Conservation (phyloP, 2,797 vertebrate genomes). For the Eleutherodactylus coqui region DNA sequence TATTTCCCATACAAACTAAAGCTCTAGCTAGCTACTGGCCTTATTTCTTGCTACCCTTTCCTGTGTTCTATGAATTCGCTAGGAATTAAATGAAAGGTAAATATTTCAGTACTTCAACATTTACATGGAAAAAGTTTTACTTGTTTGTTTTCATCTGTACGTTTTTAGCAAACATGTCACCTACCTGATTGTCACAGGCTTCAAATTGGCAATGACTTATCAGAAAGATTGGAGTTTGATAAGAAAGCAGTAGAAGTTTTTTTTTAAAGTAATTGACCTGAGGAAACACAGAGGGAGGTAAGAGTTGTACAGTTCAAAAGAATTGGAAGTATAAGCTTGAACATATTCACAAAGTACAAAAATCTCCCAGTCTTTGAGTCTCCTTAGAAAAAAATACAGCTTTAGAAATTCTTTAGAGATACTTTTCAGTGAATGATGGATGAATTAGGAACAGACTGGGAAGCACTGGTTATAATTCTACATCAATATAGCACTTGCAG, state of each 20-base stretch:
- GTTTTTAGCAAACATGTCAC: neutral
- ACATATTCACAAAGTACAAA: neutral
- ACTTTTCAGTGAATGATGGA: neutral
- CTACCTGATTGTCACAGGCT: neutral
- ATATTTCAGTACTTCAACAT: neutral
- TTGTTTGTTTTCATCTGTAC: constrained; percentile 10
- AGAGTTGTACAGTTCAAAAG: neutral
- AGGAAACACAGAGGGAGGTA: constrained; percentile 10
- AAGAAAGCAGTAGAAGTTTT: neutral
- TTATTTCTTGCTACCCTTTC: neutral
- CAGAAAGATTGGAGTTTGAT: neutral
- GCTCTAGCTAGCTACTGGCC: no score
- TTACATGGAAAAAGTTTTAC: neutral
- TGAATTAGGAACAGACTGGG: neutral
- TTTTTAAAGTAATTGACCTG: neutral
- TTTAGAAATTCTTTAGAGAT: neutral
- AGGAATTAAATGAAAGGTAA: neutral
- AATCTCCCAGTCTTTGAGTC: neutral
- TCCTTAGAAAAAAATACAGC: neutral
- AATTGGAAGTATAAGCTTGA: neutral
- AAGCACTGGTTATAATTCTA: neutral
- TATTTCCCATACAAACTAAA: no score
- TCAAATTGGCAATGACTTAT: neutral
- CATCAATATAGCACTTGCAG: neutral
- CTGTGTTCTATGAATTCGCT: neutral